Evolutionary conservation across 2,797 vertebrate species (phyloP).

Genomic region (Sternarchorhynchus goeldii): DNA sequence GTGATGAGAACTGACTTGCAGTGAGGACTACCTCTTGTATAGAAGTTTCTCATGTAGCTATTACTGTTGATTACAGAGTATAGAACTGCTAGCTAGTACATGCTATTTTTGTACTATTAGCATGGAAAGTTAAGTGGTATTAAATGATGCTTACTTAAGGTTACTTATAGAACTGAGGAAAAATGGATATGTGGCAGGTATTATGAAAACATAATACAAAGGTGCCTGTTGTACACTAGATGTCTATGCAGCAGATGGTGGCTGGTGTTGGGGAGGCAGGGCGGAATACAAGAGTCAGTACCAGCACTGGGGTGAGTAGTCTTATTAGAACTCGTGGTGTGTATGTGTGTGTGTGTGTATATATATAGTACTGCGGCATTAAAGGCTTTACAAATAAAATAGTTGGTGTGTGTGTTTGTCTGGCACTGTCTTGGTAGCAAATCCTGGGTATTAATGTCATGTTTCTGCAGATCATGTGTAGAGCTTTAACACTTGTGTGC

Average conservation of each 20-base stretch:
- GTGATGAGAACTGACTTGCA: too few species aligned
- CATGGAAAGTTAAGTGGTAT: too few species aligned
- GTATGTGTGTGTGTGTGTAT: too few species aligned
- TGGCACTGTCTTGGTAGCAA: background rate
- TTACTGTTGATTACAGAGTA: too few species aligned
- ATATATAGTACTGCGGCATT: background rate
- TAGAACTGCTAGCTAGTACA: too few species aligned
- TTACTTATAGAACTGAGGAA: background rate
- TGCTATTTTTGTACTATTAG: too few species aligned
- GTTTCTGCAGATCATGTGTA: background rate
- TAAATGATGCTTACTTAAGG: too few species aligned
- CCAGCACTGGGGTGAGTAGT: conserved; percentile 77
- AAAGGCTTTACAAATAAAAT: background rate
- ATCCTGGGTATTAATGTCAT: background rate
- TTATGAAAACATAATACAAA: background rate
- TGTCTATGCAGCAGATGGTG: conserved; percentile 83
- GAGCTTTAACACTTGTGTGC: conserved; percentile 20
- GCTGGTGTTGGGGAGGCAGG: conserved; percentile 75
- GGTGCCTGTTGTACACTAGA: conserved; percentile 61
- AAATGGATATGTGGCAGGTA: background rate
- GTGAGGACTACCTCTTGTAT: too few species aligned
- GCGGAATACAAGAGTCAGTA: conserved; percentile 76
- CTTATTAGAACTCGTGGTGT: background rate
- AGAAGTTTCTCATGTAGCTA: too few species aligned
- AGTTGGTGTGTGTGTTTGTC: background rate